phyloP scores from a whole-genome alignment of 53 echinoderm and acorn worm species.

The Mesocentrotus franciscanus region DNA sequence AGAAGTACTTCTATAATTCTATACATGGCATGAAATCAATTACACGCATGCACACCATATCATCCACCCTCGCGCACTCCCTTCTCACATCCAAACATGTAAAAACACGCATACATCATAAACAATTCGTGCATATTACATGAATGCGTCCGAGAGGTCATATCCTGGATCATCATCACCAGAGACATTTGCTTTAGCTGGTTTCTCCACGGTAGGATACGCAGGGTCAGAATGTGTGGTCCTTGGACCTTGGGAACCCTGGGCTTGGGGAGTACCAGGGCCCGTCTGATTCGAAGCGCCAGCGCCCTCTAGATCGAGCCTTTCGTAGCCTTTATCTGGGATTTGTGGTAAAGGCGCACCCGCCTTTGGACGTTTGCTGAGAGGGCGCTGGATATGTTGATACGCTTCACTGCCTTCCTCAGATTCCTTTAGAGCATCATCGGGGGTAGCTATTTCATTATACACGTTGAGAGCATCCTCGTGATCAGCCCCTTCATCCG shows the following conservation, averaged over 20 bases:
- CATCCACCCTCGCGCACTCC: no score
- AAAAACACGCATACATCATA: no score
- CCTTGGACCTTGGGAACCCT: background rate
- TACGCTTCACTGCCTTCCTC: background rate
- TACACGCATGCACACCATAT: no score
- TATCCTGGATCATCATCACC: conserved; percentile 8
- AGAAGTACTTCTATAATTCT: no score
- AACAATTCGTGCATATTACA: background rate
- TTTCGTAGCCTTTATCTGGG: conserved; percentile 4
- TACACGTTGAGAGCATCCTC: background rate
- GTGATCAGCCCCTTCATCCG: background rate
- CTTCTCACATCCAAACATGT: no score
- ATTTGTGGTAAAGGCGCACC: conserved; percentile 4
- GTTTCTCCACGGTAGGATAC: conserved; percentile 1
- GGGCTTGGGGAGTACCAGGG: background rate
- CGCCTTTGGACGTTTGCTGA: background rate
- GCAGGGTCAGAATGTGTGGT: background rate
- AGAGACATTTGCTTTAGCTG: background rate
- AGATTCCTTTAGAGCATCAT: background rate
- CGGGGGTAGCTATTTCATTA: background rate
- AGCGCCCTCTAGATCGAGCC: background rate
- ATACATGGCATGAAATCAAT: no score
- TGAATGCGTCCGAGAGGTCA: background rate
- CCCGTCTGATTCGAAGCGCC: background rate
- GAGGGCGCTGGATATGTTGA: background rate